Percentiles rank a stretch among this genome's conserved stretches.
Conservation (phyloP, 2,888 invertebrate species). For the Drosophila dives region DNA sequence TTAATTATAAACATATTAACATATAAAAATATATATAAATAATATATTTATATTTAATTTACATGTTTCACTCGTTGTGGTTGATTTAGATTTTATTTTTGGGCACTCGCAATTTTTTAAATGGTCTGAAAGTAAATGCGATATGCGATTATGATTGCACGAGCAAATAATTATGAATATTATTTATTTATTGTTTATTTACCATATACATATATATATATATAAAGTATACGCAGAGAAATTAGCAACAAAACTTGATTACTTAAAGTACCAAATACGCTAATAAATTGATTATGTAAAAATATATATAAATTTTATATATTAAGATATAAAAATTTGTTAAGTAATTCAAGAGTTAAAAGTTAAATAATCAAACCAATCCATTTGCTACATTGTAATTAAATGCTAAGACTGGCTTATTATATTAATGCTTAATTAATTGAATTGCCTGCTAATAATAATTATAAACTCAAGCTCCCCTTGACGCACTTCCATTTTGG, state of each 20-base stretch:
- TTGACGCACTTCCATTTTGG: constrained; percentile 34
- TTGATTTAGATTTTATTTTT: constrained; percentile 5
- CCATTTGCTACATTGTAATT: neutral
- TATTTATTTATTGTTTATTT: too few relatives aligned
- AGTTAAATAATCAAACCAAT: neutral
- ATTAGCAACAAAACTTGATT: neutral
- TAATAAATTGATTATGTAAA: neutral
- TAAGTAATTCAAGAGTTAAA: neutral
- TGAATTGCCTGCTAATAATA: constrained; percentile 38
- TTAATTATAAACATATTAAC: neutral
- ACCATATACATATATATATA: neutral
- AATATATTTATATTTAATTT: constrained; percentile 42
- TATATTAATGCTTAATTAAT: constrained; percentile 2
- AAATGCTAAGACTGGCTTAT: neutral
- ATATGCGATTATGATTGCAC: constrained; percentile 37
- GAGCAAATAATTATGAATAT: neutral
- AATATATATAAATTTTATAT: neutral
- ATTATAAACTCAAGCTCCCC: constrained; percentile 2
- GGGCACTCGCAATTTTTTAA: constrained; percentile 5
- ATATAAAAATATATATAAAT: neutral
- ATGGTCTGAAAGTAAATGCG: constrained; percentile 2
- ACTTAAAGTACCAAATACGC: neutral
- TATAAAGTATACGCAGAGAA: neutral
- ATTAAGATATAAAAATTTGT: neutral
- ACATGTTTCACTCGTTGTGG: constrained; percentile 64